phyloP scores from a whole-genome alignment of 2,113 vertebrate species.

The Dipodomys stephensi region DNA sequence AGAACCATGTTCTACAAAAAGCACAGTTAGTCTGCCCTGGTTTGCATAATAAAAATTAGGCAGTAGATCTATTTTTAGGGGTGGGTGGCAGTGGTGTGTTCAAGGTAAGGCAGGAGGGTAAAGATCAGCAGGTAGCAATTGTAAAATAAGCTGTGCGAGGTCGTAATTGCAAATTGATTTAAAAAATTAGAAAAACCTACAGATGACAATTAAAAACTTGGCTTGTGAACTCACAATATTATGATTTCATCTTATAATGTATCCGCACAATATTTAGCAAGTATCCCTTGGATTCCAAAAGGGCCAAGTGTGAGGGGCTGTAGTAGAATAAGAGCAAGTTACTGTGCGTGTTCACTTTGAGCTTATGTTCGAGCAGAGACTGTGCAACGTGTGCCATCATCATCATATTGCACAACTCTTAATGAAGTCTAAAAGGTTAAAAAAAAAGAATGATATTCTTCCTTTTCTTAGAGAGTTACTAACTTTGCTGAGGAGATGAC shows the following conservation, averaged over 20 bases:
- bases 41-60: not conserved
- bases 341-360: accelerated
- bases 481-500: not conserved
- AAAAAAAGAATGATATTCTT: not conserved
- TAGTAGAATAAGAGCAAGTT: not conserved
- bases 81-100: not conserved
- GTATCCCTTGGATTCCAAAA: not conserved
- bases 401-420: not conserved
- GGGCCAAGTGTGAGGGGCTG: not conserved
- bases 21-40: not conserved
- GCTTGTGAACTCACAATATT: not conserved
- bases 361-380: accelerated
- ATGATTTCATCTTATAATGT: not conserved
- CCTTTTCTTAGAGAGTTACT: not conserved
- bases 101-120: not conserved
- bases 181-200: not conserved
- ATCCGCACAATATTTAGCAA: not conserved
- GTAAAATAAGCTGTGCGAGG: not conserved
- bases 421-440: not conserved
- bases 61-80: not conserved
- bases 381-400: accelerated
- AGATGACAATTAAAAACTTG: not conserved
- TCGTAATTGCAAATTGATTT: not conserved
- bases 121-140: not conserved
- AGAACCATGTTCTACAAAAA: not conserved